Percentiles rank a stretch among this genome's conserved stretches.
Evolutionary conservation across 2,797 vertebrate genomes (phyloP).

Genomic region (Ibycter americanus): DNA sequence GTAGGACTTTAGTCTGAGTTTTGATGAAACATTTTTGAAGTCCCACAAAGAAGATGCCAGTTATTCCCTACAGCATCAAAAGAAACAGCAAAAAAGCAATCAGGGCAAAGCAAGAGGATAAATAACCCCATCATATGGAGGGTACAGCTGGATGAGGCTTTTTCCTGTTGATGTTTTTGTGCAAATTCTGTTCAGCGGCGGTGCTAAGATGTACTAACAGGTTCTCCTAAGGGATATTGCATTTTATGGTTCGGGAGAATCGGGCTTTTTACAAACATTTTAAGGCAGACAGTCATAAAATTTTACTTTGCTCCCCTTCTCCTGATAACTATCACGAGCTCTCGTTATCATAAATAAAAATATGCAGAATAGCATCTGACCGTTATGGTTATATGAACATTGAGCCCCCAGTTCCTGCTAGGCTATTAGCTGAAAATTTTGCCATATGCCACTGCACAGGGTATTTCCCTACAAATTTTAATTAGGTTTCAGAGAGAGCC

Average conservation of each 20-base stretch:
- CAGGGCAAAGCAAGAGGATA: background rate
- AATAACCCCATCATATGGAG: background rate
- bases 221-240: conserved; percentile 28
- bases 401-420: conserved; percentile 32
- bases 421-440: conserved; percentile 56
- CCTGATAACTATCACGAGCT: background rate
- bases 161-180: background rate
- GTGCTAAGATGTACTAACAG: conserved; percentile 1
- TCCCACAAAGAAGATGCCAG: conserved; percentile 91
- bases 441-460: conserved; percentile 48
- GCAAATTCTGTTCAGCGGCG: background rate
- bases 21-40: conserved; percentile 98
- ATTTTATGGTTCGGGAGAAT: conserved; percentile 33
- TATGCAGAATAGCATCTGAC: conserved; percentile 56
- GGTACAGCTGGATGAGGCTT: background rate
- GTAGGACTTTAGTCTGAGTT: conserved; percentile 90
- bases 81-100: background rate
- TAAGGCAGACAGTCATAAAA: conserved; percentile 19
- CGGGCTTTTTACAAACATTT: conserved; percentile 44
- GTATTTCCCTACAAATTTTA: conserved; percentile 67
- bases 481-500: conserved; percentile 54
- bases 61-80: conserved; percentile 88
- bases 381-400: conserved; percentile 47
- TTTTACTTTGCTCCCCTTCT: background rate
- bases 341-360: conserved; percentile 56